A percentile compares a stretch with the other conserved stretches of the same genome.
Evolutionary conservation across 1,140 invertebrate genomes (phyloP).

Genomic region (Samia ricini): DNA sequence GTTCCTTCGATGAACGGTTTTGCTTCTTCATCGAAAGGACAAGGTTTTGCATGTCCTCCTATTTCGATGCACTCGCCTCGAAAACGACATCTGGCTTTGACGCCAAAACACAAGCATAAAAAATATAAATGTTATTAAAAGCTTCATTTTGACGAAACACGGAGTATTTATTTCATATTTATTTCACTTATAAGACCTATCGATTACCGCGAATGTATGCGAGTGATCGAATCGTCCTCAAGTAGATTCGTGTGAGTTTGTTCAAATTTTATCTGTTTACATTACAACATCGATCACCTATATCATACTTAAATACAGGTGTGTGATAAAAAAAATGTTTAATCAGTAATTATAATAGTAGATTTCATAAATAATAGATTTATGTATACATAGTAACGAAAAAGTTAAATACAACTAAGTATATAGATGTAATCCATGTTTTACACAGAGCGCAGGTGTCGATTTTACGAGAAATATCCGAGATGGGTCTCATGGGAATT

Average conservation of each 20-base stretch:
- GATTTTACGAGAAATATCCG: background rate
- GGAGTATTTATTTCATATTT: background rate
- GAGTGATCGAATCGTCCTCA: too few species aligned
- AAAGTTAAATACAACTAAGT: background rate
- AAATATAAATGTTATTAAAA: conserved; percentile 4
- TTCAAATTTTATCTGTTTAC: too few species aligned
- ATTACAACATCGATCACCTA: too few species aligned
- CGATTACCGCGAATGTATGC: too few species aligned
- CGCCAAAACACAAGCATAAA: conserved; percentile 22
- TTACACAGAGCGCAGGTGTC: background rate
- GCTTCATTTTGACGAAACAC: conserved; percentile 32
- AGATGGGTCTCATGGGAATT: background rate
- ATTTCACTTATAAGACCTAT: too few species aligned
- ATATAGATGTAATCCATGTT: background rate
- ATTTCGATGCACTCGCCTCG: conserved; percentile 40
- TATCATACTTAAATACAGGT: too few species aligned
- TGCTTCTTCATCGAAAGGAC: conserved; percentile 70
- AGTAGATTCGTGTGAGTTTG: too few species aligned
- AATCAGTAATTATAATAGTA: too few species aligned
- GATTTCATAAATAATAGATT: too few species aligned
- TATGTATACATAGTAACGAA: too few species aligned
- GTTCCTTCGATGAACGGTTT: conserved; percentile 10
- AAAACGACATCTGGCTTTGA: conserved; percentile 46
- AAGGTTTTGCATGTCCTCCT: conserved; percentile 54
- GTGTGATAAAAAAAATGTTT: too few species aligned